Evolutionary conservation across 1,140 invertebrate genomes (phyloP).

Genomic region (Gonatopus flavifemur): DNA sequence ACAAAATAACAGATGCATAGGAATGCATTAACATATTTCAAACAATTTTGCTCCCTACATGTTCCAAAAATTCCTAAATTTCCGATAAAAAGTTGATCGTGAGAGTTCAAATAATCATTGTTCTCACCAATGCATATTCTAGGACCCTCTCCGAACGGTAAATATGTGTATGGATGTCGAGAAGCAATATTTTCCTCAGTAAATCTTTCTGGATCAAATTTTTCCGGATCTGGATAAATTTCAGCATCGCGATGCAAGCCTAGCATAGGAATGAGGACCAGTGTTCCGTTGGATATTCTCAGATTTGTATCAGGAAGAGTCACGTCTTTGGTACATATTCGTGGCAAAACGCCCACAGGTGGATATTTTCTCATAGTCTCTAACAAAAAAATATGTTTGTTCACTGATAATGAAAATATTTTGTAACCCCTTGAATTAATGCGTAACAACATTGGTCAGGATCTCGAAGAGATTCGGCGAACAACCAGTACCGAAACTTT

Average conservation of each 20-base stretch:
- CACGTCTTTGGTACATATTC: slow-evolving; percentile 61
- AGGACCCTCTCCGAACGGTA: slow-evolving; percentile 58
- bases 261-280: slow-evolving; percentile 63
- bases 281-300: slow-evolving; percentile 63
- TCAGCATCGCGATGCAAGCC: slow-evolving; percentile 66
- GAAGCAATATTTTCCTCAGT: slow-evolving; percentile 31
- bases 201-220: slow-evolving; percentile 67
- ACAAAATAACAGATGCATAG: too few relatives aligned
- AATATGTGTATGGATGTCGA: slow-evolving; percentile 49
- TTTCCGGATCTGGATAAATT: slow-evolving; percentile 62
- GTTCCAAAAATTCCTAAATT: too few relatives aligned
- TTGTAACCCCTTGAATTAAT: too few relatives aligned
- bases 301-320: slow-evolving; percentile 61
- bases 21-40: too few relatives aligned
- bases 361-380: slow-evolving; percentile 71
- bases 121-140: slow-evolving; percentile 62
- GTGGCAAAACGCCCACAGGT: slow-evolving; percentile 60
- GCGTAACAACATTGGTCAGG: too few relatives aligned
- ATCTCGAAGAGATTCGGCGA: too few relatives aligned
- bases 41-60: too few relatives aligned
- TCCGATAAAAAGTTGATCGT: too few relatives aligned
- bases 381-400: too few relatives aligned
- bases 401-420: too few relatives aligned
- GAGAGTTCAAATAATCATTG: slow-evolving; percentile 2
- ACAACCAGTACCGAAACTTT: too few relatives aligned